These are phyloP conservation scores for Cariama cristata DNA, from an alignment of 2,113 vertebrate genomes.

Conservation along the genomic window DNA sequence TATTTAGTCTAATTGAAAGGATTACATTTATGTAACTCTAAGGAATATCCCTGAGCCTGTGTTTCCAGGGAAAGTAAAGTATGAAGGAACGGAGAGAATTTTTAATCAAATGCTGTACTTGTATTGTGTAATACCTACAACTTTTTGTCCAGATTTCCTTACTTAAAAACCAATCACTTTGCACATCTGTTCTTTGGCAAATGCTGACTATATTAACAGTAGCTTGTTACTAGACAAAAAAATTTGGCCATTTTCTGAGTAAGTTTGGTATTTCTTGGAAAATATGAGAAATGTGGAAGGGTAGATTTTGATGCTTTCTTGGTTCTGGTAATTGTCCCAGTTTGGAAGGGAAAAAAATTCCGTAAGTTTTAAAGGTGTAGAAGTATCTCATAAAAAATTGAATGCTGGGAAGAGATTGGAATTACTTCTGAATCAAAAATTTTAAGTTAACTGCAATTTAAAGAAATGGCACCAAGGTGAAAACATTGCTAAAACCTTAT, in stretches of 20 bases:
- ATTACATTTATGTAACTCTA: not conserved
- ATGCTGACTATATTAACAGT: not conserved
- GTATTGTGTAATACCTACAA: not conserved
- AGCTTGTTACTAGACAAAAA: not conserved
- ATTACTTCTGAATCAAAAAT: not conserved
- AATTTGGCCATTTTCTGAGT: not conserved
- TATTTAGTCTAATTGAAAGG: not conserved
- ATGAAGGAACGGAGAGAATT: not conserved
- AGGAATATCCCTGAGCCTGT: not conserved
- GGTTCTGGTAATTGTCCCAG: not conserved
- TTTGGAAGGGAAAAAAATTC: not conserved
- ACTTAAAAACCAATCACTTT: not conserved
- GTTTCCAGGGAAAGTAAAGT: not conserved
- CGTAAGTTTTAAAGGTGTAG: not conserved
- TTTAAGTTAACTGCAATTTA: not conserved
- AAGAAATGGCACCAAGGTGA: not conserved
- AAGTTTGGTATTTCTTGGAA: not conserved
- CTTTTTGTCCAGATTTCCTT: not conserved
- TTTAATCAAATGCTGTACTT: not conserved
- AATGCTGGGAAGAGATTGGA: not conserved
- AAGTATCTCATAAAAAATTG: not conserved
- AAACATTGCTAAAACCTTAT: not conserved
- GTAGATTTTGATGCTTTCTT: not conserved
- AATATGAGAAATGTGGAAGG: not conserved
- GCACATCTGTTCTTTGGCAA: not conserved